Evolutionary conservation across 2,888 invertebrate genomes (phyloP).

Genomic region (Caenorhabditis wallacei): DNA sequence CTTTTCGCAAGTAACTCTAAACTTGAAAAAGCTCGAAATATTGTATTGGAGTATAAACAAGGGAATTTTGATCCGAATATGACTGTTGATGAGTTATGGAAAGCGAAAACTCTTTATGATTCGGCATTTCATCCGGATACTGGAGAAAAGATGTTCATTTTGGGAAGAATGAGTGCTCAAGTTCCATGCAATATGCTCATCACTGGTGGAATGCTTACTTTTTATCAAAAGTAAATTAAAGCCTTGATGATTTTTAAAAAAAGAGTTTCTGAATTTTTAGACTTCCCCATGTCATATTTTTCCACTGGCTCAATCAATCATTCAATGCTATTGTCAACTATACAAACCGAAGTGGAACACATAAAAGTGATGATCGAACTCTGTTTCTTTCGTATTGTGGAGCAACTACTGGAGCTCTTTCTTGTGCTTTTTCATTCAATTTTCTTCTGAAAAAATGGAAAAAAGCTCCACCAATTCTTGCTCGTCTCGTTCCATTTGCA

Average conservation of each 20-base stretch:
- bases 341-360: conserved; percentile 89
- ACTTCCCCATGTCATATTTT: conserved; percentile 93
- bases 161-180: conserved; percentile 98
- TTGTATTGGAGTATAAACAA: conserved; percentile 89
- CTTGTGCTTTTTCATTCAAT: conserved; percentile 70
- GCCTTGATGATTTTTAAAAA: background rate
- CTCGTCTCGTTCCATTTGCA: conserved; percentile 93
- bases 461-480: conserved; percentile 88
- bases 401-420: conserved; percentile 71
- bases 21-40: conserved; percentile 89
- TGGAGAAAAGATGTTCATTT: conserved; percentile 93
- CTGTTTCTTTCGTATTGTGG: conserved; percentile 83
- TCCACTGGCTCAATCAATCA: conserved; percentile 89
- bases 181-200: conserved; percentile 96
- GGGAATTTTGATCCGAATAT: conserved; percentile 86
- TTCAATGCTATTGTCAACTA: conserved; percentile 99
- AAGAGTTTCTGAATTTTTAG: conserved; percentile 83
- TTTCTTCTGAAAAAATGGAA: conserved; percentile 65
- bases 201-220: conserved; percentile 97
- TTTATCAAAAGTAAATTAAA: conserved; percentile 87
- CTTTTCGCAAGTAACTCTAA: conserved; percentile 88
- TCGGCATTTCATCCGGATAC: conserved; percentile 99
- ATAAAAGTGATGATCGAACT: conserved; percentile 56
- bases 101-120: conserved; percentile 94
- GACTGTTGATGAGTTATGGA: conserved; percentile 91